Conservation (phyloP, 2,113 vertebrate species). For the Casuarius casuarius region DNA sequence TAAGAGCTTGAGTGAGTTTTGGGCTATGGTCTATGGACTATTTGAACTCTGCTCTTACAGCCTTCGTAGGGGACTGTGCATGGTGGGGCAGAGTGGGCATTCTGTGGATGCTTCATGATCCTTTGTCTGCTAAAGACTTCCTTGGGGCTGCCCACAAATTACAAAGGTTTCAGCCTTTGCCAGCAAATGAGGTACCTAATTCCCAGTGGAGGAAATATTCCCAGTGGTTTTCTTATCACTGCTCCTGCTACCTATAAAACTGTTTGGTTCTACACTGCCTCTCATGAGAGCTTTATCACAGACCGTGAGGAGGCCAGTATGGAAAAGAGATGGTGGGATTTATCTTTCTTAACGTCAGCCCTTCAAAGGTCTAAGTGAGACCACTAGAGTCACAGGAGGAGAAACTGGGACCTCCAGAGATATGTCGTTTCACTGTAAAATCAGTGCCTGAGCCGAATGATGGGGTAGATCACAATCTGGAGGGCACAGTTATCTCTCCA, state of each 20-base stretch:
- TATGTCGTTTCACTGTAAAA: neutral
- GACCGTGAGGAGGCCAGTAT: neutral
- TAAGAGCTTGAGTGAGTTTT: neutral
- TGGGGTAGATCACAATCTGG: neutral
- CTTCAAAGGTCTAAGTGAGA: neutral
- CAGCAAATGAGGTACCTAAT: neutral
- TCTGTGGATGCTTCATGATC: neutral
- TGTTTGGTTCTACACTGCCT: neutral
- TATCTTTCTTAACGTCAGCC: constrained; percentile 7
- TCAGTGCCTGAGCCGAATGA: neutral
- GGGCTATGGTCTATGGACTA: neutral
- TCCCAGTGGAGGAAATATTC: neutral
- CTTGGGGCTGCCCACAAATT: neutral
- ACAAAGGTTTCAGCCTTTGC: neutral
- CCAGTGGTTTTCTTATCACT: neutral
- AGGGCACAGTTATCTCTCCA: neutral
- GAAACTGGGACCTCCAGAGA: neutral
- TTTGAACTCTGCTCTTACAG: neutral
- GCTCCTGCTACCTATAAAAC: neutral
- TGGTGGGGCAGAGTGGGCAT: neutral
- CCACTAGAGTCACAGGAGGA: neutral
- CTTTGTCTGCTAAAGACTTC: neutral
- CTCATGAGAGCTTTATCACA: neutral
- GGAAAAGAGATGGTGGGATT: neutral
- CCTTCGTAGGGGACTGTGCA: neutral